Evolutionary conservation across 2,113 vertebrate species (phyloP).

Genomic region (Pimephales promelas): DNA sequence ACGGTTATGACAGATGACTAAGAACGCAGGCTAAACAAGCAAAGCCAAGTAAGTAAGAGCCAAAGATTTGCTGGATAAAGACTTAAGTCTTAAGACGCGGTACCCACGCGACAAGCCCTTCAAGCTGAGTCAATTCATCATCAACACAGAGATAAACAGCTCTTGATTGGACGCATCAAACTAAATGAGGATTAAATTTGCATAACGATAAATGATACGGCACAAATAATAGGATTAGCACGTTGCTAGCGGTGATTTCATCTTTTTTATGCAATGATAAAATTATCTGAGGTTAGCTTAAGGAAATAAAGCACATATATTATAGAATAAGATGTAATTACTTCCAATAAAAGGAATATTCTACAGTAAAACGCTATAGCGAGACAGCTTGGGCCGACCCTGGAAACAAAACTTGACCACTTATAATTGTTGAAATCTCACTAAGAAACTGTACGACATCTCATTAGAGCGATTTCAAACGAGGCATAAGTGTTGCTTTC

Average conservation of each 20-base stretch:
- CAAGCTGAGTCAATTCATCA: constrained; percentile 31
- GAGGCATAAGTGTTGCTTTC: constrained; percentile 19
- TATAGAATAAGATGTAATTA: not conserved
- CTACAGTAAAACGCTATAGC: not conserved
- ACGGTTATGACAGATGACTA: constrained; percentile 1
- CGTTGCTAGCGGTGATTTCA: constrained; percentile 22
- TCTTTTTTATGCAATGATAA: not conserved
- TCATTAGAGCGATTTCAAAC: constrained; percentile 22
- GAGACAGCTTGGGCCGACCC: not conserved
- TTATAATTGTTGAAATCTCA: constrained; percentile 32
- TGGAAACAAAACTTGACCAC: constrained; percentile 7
- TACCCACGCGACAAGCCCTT: not conserved
- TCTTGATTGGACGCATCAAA: constrained; percentile 27
- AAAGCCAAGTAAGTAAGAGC: not conserved
- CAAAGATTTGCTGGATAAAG: constrained; percentile 13
- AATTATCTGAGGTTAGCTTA: constrained; percentile 4
- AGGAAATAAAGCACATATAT: not conserved
- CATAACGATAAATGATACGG: constrained; percentile 32
- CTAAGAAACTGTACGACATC: constrained; percentile 28
- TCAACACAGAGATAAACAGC: constrained; percentile 20
- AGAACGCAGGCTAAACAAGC: not conserved
- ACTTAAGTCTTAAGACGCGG: not conserved
- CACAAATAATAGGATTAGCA: constrained; percentile 16
- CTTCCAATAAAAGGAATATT: not conserved
- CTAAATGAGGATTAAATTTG: constrained; percentile 34